phyloP scores from a whole-genome alignment of 2,888 invertebrate species.

The Bedellia somnulentella region DNA sequence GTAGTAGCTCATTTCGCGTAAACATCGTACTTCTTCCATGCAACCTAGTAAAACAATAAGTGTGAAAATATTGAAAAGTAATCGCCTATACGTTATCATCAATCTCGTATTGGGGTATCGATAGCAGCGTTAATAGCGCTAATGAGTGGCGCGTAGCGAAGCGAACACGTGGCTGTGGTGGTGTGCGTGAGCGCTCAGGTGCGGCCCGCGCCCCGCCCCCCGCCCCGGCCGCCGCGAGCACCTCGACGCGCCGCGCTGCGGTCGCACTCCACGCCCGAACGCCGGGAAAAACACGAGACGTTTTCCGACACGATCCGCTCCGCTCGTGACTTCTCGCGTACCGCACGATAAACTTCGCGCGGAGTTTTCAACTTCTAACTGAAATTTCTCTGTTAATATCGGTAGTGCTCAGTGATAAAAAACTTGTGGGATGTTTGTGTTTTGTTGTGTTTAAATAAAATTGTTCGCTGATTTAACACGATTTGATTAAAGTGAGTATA shows the following conservation, averaged over 20 bases:
- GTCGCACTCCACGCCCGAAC: constrained; percentile 55
- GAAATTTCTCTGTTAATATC: no score
- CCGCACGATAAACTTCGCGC: not conserved
- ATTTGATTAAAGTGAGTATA: constrained; percentile 35
- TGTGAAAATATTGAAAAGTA: no score
- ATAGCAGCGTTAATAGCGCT: constrained; percentile 9
- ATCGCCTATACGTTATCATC: no score
- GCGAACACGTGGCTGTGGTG: constrained; percentile 21
- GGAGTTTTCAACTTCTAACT: constrained; percentile 6
- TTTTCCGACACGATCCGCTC: constrained; percentile 45
- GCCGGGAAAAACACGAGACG: constrained; percentile 55
- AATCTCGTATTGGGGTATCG: constrained; percentile 38
- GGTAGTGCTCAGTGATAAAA: constrained; percentile 15
- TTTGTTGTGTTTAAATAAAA: no score
- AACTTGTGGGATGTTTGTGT: constrained; percentile 52
- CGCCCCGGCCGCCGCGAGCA: constrained; percentile 27
- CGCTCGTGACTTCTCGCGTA: constrained; percentile 7
- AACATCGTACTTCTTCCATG: no score
- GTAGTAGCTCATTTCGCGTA: no score
- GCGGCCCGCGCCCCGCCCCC: constrained; percentile 44
- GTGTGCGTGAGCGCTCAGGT: constrained; percentile 43
- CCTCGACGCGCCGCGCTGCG: constrained; percentile 42
- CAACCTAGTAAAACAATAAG: no score
- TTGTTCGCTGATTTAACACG: no score
- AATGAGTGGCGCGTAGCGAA: constrained; percentile 15